Conservation (phyloP, 2,113 vertebrate species). For the Cyanocitta stelleri region DNA sequence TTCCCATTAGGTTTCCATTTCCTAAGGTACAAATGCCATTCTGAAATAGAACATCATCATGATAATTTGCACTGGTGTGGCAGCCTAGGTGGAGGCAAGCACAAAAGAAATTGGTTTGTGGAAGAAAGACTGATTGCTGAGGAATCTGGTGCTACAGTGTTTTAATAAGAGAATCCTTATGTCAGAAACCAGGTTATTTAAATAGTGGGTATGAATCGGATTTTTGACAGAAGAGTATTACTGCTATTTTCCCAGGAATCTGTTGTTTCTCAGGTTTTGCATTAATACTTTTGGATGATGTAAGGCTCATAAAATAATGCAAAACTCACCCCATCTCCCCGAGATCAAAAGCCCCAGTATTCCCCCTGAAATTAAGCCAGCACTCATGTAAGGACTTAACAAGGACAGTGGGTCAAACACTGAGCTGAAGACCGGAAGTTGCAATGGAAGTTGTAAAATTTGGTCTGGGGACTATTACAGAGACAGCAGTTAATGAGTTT, state of each 20-base stretch:
- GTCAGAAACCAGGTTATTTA: not conserved
- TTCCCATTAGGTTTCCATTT: not conserved
- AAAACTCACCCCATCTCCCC: not conserved
- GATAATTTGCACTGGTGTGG: not conserved
- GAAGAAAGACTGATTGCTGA: not conserved
- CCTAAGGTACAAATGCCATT: not conserved
- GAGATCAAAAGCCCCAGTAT: not conserved
- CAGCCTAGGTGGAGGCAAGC: not conserved
- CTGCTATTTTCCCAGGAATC: not conserved
- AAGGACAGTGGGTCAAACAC: not conserved
- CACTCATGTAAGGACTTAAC: not conserved
- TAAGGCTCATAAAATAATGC: not conserved
- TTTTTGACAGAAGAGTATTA: not conserved
- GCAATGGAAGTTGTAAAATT: constrained; percentile 29
- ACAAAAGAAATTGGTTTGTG: not conserved
- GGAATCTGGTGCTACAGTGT: not conserved
- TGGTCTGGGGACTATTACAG: not conserved
- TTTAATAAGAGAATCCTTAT: not conserved
- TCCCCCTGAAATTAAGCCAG: not conserved
- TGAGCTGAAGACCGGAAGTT: not conserved
- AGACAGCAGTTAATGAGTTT: constrained; percentile 3
- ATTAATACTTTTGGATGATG: not conserved
- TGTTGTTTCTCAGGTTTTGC: not conserved
- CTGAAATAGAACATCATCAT: not conserved
- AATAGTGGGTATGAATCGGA: not conserved